Base-by-base conservation (phyloP, 2,113 vertebrate genomes). In the Epinephelus fuscoguttatus region DNA sequence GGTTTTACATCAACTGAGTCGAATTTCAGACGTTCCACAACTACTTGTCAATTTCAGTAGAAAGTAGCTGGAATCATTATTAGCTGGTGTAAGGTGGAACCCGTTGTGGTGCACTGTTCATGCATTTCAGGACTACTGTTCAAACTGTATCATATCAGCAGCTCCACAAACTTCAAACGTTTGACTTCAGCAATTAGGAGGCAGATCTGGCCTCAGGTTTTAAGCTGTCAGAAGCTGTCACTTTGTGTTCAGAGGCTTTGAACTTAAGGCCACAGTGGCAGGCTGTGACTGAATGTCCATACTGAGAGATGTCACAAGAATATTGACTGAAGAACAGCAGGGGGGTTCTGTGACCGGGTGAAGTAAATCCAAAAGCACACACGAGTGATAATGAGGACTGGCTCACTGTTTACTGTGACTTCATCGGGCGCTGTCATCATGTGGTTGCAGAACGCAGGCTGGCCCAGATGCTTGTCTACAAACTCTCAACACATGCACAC, bases 371-470 rank as follows among this genome's bases (percentile, higher is more conserved):
- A 73, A 88, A 85, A 80, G 82, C 85, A 90, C 81, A 89, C 82
- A 84, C 25, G 2, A 84, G 90, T 89, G 92, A 92, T 94, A 93
- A 92, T 91, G 88, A 94, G 84, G 79, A 82, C 86, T 90, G 87
- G 84, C 84, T 92, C 70, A 27, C 72, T 91, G 91, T 94, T 93
- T 92, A 91, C 91, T 78, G 77, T 91, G 92, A 93, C 92, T 94
- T 93, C 91, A 94, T 84, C 80, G 55, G 61, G 52, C 2, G 63
- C 91, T 95, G 92, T 95, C 94, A 93, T 92, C 91, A 50, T 90
- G 91, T 81, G 90, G 89, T 91, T 88, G 63, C 78, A 89, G 75
- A 87, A 88, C 71, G 64, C 90, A 88, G 82, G 27, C 64, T 62
- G 67, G 59, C 78, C 70, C 83, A 81, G 75, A 89, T 87, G 83